Evolutionary conservation across 2,888 invertebrate genomes (phyloP), one percentile per base, ranked within the genome.

Genomic region (Parnassius mnemosyne): DNA sequence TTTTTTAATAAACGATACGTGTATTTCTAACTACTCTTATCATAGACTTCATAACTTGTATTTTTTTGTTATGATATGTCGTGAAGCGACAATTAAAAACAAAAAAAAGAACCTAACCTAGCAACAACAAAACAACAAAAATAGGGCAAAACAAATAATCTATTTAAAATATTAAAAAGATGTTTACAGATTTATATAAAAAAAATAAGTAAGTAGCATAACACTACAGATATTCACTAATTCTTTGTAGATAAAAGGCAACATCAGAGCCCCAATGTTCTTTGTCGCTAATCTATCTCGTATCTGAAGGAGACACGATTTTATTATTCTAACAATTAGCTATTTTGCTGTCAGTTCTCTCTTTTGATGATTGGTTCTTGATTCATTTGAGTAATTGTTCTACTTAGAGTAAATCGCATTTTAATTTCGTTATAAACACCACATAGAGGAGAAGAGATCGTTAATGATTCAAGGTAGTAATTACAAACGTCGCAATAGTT

Each of bases 241-340:
- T 62, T 57, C 57, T n/a, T 13, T 20, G 57, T 7, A 62, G 34
- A 54, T 58, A 50, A 58, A 54, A 58, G 34, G 34, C 46, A 16
- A 53, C 53, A 41, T 59, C 53, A 25, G 41, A 53, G 13, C 52
- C 47, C 16, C 53, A 53, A 50, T 34, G 41, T 57, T 57, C 43
- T 25, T 58, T 41, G 46, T 58, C 54, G 58, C 50, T 50, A 44
- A 44, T 50, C 58, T 44, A 54, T 54, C 57, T 41, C 41, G 41
- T 25, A 25, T 11, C 34, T 41, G 16, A 47, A 13, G 13, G 0
- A 20, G 34, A 16, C 44, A 51, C 50, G 41, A 55, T 56, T 44
- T 47, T 55, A 46, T 55, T 51, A 16, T 25, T 52, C 44, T 13
- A 34, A 51, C 34, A 34, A 16, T 12, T 25, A 11, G n/a, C 50